Percentiles rank a stretch among this genome's conserved stretches.
These are phyloP conservation scores for Desmophyllum pertusum DNA, from an alignment of 92 coral and sea anemone genomes.

Conservation along the genomic window DNA sequence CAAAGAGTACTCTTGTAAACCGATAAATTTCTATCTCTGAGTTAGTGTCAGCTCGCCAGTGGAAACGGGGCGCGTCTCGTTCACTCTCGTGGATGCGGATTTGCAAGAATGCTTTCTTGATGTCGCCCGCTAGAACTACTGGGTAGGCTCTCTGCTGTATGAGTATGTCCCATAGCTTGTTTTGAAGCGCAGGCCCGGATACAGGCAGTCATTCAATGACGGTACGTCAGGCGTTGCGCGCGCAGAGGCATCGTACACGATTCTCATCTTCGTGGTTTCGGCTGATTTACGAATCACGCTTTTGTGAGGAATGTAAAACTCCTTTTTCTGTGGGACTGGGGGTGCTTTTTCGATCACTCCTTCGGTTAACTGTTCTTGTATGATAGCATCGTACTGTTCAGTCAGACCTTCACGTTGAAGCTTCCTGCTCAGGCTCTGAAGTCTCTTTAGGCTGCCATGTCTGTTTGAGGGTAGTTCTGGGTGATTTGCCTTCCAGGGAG, in stretches of 20 bases:
- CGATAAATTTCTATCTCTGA: not conserved
- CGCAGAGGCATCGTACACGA: slow-evolving; percentile 59
- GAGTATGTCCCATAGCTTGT: slow-evolving; percentile 54
- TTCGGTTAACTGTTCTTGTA: slow-evolving; percentile 44
- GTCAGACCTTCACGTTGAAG: slow-evolving; percentile 50
- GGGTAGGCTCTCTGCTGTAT: slow-evolving; percentile 38
- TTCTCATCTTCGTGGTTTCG: slow-evolving; percentile 43
- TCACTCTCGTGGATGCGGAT: slow-evolving; percentile 12
- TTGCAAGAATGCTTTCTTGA: slow-evolving; percentile 59
- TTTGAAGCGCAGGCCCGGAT: slow-evolving; percentile 46
- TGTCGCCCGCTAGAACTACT: slow-evolving; percentile 40
- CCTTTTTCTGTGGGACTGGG: slow-evolving; percentile 9
- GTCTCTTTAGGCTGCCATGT: slow-evolving; percentile 52
- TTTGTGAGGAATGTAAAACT: slow-evolving; percentile 40
- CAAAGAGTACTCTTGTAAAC: slow-evolving; percentile 14
- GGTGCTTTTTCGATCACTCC: slow-evolving; percentile 21
- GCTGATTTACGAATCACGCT: slow-evolving; percentile 24
- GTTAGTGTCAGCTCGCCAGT: not conserved
- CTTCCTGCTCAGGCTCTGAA: slow-evolving; percentile 37
- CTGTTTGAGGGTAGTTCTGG: slow-evolving; percentile 53
- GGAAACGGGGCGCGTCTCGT: not conserved
- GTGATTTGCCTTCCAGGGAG: slow-evolving; percentile 66
- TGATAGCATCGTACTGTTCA: slow-evolving; percentile 38
- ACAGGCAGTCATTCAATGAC: slow-evolving; percentile 38
- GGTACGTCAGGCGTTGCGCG: slow-evolving; percentile 31